Conservation (phyloP, 2,888 invertebrate species). For the Drosophila anomalipes region DNA sequence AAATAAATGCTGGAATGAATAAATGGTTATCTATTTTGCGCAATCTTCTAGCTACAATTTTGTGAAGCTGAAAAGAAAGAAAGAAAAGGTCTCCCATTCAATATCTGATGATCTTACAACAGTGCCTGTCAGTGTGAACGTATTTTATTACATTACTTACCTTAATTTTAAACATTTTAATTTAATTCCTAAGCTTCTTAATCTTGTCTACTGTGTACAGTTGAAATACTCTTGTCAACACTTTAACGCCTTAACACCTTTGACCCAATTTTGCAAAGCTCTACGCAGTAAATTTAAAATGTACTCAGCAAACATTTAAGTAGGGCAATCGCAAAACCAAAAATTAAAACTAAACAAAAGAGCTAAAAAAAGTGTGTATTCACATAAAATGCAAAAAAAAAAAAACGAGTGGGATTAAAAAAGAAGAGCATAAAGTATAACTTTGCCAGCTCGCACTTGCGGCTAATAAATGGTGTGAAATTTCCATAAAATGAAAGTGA, state of each 20-base stretch:
- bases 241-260: neutral
- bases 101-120: neutral
- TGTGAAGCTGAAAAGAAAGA: neutral
- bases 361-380: neutral
- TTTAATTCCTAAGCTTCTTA: neutral
- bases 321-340: conserved; percentile 14
- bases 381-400: conserved; percentile 4
- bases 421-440: conserved; percentile 42
- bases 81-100: neutral
- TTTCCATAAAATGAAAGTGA: conserved; percentile 79
- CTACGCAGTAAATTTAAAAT: conserved; percentile 22
- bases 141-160: neutral
- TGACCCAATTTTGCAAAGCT: conserved; percentile 1
- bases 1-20: neutral
- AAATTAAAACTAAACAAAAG: conserved; percentile 55
- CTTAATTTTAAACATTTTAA: neutral
- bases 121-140: fast-evolving
- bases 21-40: too few relatives aligned
- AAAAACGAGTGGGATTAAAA: conserved; percentile 15
- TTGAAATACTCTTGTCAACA: neutral
- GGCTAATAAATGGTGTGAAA: conserved; percentile 80
- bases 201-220: neutral
- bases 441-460: conserved; percentile 69
- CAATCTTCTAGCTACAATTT: neutral
- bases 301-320: conserved; percentile 39